These are phyloP conservation scores for Xiphophorus couchianus DNA, from an alignment of 2,113 vertebrate genomes.

Conservation along the genomic window DNA sequence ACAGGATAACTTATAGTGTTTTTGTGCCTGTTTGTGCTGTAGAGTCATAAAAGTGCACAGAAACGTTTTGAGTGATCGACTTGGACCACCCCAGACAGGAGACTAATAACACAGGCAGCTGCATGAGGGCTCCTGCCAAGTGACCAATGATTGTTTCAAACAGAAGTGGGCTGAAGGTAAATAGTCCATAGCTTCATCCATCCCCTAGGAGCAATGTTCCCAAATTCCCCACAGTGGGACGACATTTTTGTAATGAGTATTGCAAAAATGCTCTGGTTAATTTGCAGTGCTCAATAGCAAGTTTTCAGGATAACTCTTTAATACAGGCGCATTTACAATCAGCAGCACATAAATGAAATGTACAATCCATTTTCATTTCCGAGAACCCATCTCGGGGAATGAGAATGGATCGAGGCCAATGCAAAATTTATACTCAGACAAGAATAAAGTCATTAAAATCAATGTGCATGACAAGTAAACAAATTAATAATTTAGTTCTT, in stretches of 20 bases:
- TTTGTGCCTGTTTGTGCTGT: slow-evolving; percentile 11
- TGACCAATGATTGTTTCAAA: slow-evolving; percentile 69
- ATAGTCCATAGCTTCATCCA: slow-evolving; percentile 51
- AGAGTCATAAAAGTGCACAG: slow-evolving; percentile 44
- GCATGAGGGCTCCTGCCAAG: slow-evolving; percentile 63
- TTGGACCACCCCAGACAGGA: slow-evolving; percentile 48
- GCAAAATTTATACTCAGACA: slow-evolving; percentile 18
- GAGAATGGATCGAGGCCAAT: slow-evolving; percentile 4
- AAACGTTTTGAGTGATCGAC: slow-evolving; percentile 59
- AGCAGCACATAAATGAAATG: slow-evolving; percentile 18
- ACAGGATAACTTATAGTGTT: background rate
- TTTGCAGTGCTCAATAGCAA: background rate
- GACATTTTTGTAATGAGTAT: slow-evolving; percentile 28
- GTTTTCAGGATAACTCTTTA: slow-evolving; percentile 16
- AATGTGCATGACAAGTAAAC: slow-evolving; percentile 9
- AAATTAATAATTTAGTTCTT: slow-evolving; percentile 14
- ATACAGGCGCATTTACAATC: slow-evolving; percentile 12
- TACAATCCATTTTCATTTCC: slow-evolving; percentile 22
- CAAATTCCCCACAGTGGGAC: slow-evolving; percentile 34
- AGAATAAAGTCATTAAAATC: slow-evolving; percentile 17
- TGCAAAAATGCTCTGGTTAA: slow-evolving; percentile 32
- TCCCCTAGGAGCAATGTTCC: slow-evolving; percentile 43
- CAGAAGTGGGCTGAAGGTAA: slow-evolving; percentile 48
- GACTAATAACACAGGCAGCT: slow-evolving; percentile 65
- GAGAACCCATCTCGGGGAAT: slow-evolving; percentile 12